phyloP scores from a whole-genome alignment of 2,888 invertebrate species.

The Tipula vernalis region DNA sequence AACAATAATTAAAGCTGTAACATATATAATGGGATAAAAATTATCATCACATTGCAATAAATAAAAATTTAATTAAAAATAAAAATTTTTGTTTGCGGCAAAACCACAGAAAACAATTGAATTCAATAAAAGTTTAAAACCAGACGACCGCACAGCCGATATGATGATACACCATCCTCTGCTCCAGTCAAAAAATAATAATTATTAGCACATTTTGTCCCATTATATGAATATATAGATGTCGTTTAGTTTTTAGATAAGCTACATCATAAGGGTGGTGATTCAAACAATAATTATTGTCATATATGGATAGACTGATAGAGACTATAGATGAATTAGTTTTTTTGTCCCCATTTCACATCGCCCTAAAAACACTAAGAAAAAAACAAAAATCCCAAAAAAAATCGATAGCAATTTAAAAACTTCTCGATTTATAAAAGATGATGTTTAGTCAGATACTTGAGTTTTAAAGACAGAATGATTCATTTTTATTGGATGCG shows the following conservation, averaged over 20 bases:
- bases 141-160: not conserved
- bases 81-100: not conserved
- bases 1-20: not conserved
- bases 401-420: not conserved
- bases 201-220: not conserved
- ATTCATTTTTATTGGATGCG: not conserved
- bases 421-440: not conserved
- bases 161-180: not conserved
- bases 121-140: not conserved
- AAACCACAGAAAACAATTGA: not conserved
- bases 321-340: not conserved
- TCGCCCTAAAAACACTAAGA: not conserved
- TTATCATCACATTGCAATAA: not conserved
- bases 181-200: not conserved
- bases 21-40: not conserved
- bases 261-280: not conserved
- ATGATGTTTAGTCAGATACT: not conserved
- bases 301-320: not conserved
- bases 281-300: not conserved
- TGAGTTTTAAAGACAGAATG: not conserved
- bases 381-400: not conserved
- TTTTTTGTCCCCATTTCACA: not conserved
- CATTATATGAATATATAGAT: too few relatives aligned
- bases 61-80: not conserved
- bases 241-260: not conserved